Percentiles rank a stretch among this genome's conserved stretches.
Evolutionary conservation across 2,113 vertebrate species (phyloP).

Genomic region (Cheilinus undulatus): DNA sequence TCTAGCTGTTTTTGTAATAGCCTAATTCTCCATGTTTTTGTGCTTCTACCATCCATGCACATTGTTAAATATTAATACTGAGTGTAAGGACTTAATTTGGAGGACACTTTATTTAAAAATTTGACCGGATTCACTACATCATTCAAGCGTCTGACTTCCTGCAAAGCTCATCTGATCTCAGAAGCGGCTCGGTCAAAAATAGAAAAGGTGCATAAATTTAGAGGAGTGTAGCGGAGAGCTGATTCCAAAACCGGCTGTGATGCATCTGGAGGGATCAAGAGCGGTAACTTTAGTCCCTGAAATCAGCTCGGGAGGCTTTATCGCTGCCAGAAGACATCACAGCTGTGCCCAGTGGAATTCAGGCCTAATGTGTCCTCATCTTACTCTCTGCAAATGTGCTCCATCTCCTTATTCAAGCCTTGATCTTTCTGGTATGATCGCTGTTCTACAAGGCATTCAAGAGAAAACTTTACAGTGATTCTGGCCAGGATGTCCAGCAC

Average conservation of each 20-base stretch:
- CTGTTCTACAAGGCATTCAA: background rate
- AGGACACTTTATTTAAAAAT: too few relatives aligned
- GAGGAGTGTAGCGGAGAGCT: background rate
- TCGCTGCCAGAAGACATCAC: background rate
- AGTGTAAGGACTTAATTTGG: too few relatives aligned
- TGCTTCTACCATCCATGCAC: too few relatives aligned
- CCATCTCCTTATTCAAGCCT: too few relatives aligned
- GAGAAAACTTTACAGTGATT: background rate
- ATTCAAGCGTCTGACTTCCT: background rate
- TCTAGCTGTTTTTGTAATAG: too few relatives aligned
- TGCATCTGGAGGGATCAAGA: background rate
- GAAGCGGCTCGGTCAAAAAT: background rate
- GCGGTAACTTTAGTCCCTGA: background rate
- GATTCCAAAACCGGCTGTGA: background rate
- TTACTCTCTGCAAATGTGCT: background rate
- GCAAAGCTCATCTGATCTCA: background rate
- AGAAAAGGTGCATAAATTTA: background rate
- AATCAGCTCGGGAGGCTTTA: background rate
- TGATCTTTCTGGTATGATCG: background rate
- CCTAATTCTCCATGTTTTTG: too few relatives aligned
- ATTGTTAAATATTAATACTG: too few relatives aligned
- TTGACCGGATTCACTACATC: too few relatives aligned
- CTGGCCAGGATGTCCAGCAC: background rate
- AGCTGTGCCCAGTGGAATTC: background rate
- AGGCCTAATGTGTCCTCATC: background rate